These are phyloP conservation scores for Anodontia alba DNA, from an alignment of 2,888 invertebrate genomes.

Conservation along the genomic window DNA sequence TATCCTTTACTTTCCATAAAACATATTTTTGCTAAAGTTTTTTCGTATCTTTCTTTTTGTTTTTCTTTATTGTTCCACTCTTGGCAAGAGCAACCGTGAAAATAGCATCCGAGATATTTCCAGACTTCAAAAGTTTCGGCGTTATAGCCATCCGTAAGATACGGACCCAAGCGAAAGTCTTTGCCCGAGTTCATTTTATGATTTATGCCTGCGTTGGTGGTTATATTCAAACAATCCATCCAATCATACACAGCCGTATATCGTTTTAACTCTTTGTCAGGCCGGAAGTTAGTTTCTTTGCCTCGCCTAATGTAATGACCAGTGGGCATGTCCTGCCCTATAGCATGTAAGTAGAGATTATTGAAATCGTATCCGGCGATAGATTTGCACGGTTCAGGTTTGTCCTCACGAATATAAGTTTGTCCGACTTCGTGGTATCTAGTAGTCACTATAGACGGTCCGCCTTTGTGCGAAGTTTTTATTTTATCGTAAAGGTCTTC, in stretches of 20 bases:
- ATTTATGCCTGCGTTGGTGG: background rate
- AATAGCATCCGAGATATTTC: background rate
- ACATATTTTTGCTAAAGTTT: background rate
- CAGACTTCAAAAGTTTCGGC: background rate
- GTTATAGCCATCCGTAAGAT: background rate
- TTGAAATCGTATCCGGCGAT: conserved; percentile 20
- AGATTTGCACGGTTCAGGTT: background rate
- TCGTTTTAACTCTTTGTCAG: background rate
- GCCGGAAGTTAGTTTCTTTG: background rate
- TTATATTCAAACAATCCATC: background rate
- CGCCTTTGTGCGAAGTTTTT: background rate
- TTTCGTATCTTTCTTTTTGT: background rate
- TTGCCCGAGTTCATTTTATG: background rate
- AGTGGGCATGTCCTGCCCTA: background rate
- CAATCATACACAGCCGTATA: background rate
- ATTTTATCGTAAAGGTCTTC: conserved; percentile 18
- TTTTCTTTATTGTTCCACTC: background rate
- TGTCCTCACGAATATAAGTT: conserved; percentile 7
- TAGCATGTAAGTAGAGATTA: background rate
- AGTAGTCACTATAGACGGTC: conserved; percentile 6
- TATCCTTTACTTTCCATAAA: background rate
- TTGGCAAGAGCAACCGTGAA: background rate
- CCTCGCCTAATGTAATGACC: background rate
- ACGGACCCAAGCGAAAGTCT: background rate
- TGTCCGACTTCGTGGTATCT: conserved; percentile 22